Evolutionary conservation across 1,140 invertebrate genomes (phyloP), one percentile per base, ranked within the genome.

Genomic region (Araneus ventricosus): DNA sequence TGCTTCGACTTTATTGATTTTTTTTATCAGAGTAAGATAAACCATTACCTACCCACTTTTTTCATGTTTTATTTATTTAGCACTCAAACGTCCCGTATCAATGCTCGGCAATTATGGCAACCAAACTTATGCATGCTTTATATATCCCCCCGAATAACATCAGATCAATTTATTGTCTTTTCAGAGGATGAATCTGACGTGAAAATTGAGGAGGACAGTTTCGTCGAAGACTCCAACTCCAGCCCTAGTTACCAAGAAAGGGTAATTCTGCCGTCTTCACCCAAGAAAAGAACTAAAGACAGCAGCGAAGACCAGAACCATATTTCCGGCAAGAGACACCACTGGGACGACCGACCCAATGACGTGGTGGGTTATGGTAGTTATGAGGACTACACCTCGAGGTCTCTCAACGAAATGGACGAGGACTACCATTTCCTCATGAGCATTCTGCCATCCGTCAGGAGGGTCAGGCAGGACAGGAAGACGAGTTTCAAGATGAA

Each of bases 391-490:
- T 84, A 57, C 80, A 8, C 80, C 39, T n/a, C 37, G n/a, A 6
- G 61, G 61, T 8, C 80, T 24, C 39, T n/a, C 4, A 52, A 45
- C 14, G 87, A 75, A 10, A 52, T 70, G 87, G 87, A 89, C 67
- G 87, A 89, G 37, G 87, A 89, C 8, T 89, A 89, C 10, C 87
- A 75, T 37, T 89, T 89, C 37, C 24, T 75, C 14, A 75, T 89
- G 87, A 89, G 87, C 39, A 17, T 89, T 10, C 17, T 89, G 37
- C 87, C 87, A 2, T 89, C 87, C 22, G 27, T 89, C 8, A 27
- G 87, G 30, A 39, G 87, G 14, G 34, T 89, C 0, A 24, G 87
- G 3, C 10, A 34, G 2, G 87, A 89, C 39, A 41, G 87, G 41
- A 89, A 89, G 20, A 89, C 41, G 0, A 27, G 20, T 3, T 89